Percentiles rank a stretch among this genome's conserved stretches.
Conservation (phyloP, 1,140 invertebrate species). For the Drosophila suzukii region DNA sequence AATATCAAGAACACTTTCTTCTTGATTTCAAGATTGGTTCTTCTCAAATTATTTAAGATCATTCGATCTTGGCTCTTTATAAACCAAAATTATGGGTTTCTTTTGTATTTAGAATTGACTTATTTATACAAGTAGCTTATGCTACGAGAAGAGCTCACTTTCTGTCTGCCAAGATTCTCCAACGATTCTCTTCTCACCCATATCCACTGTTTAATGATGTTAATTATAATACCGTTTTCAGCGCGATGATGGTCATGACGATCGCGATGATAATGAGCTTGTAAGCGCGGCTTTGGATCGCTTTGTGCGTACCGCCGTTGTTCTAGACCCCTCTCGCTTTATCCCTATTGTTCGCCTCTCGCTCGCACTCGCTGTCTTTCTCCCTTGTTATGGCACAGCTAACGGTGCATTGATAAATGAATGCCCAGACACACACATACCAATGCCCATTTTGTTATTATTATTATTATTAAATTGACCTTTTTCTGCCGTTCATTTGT, state of each 20-base stretch:
- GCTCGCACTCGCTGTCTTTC: slow-evolving; percentile 16
- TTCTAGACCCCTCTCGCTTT: slow-evolving; percentile 7
- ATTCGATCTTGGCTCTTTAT: no score
- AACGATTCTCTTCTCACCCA: slow-evolving; percentile 3
- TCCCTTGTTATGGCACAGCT: slow-evolving; percentile 68
- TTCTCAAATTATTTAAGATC: no score
- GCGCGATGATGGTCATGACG: slow-evolving; percentile 35
- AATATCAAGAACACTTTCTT: no score
- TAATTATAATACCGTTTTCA: slow-evolving; percentile 71
- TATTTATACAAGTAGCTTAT: no score
- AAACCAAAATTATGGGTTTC: neutral
- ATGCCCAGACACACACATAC: slow-evolving; percentile 18
- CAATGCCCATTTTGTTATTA: slow-evolving; percentile 30
- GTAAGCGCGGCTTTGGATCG: slow-evolving; percentile 39
- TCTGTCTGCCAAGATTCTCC: neutral
- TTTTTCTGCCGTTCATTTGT: slow-evolving; percentile 58
- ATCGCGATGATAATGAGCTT: slow-evolving; percentile 56
- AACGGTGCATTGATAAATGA: slow-evolving; percentile 76
- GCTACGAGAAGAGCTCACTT: neutral
- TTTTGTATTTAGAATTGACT: no score
- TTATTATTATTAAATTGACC: slow-evolving; percentile 78
- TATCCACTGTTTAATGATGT: slow-evolving; percentile 52
- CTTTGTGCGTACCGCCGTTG: slow-evolving; percentile 66
- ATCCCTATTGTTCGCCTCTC: slow-evolving; percentile 20
- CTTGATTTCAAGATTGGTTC: no score